Conservation (phyloP, 2,113 vertebrate genomes). For the Nycticebus coucang region DNA sequence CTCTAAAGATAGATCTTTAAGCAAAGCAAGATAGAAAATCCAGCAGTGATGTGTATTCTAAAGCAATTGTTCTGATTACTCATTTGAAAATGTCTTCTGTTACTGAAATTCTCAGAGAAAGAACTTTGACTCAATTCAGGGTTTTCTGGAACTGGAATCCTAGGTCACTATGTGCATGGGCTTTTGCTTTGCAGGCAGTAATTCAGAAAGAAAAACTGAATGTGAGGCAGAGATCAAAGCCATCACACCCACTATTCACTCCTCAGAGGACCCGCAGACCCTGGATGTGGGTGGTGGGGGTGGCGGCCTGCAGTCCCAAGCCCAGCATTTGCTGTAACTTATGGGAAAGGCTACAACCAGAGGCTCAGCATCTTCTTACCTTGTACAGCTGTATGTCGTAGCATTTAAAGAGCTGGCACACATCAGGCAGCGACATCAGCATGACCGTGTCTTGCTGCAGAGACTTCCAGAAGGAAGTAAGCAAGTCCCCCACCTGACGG, state of each 20-base stretch:
- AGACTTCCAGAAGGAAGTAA: slow-evolving; percentile 85
- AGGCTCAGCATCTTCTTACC: slow-evolving; percentile 63
- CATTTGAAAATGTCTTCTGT: not conserved
- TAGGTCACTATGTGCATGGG: not conserved
- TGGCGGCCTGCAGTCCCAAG: not conserved
- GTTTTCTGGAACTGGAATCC: not conserved
- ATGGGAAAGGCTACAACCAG: not conserved
- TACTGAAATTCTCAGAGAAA: not conserved
- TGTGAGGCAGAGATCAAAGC: not conserved
- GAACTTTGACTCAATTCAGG: not conserved
- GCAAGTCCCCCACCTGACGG: slow-evolving; percentile 77
- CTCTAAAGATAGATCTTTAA: not conserved
- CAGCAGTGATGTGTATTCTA: not conserved
- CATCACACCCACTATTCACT: rapidly evolving
- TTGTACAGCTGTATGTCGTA: slow-evolving; percentile 83
- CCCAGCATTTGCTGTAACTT: not conserved
- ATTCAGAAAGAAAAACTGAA: slow-evolving; percentile 17
- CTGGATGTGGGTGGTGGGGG: not conserved
- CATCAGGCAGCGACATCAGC: slow-evolving; percentile 79
- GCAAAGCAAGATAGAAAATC: not conserved
- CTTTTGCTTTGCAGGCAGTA: slow-evolving; percentile 10
- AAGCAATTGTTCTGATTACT: not conserved
- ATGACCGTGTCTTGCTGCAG: slow-evolving; percentile 76
- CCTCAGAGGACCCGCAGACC: not conserved
- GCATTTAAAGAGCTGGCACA: slow-evolving; percentile 81